Evolutionary conservation across 92 coral and sea anemone species (phyloP), one percentile per base, ranked within the genome.

Genomic region (Heteractis magnifica): DNA sequence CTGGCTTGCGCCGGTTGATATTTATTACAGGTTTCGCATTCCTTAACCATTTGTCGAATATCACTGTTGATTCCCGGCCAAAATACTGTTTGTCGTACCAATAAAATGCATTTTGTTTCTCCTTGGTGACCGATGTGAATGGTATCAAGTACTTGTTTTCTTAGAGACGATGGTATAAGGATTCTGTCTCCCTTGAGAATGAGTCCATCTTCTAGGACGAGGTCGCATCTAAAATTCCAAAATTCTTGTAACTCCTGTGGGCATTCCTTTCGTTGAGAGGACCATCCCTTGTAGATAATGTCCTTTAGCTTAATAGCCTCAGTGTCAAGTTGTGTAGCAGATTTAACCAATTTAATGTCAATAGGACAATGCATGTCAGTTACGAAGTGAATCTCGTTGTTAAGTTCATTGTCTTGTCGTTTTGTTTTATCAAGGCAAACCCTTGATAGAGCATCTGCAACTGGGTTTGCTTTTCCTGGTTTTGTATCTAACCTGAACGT

Each of bases 391-490:
- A 4, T 41, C 19, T 60, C 68, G 16, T 19, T 6, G 34, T 59
- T 21, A 49, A 26, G 48, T 56, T 52, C 10, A 16, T 1, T 49
- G 20, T 48, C 74, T 51, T 52, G 60, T 62, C 77, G 59, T 48
- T 51, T n/a, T 73, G 75, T 52, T 64, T 6, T 49, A 5, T 48
- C 58, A 52, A 70, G 41, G 44, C 84, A 89, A 6, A 86, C 58
- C 13, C 72, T 87, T 18, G 90, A 90, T 62, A 79, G 85, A 71
- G 89, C 90, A 34, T 89, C 91, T 11, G 93, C 91, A 48, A 90
- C 91, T 15, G 88, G 91, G 8, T 84, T 90, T 44, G 78, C n/a
- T 77, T 82, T 70, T 18, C 92, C 94, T 21, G 68, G 86, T 34
- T 81, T 81, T 85, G 90, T 89, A 91, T 56, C 55, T 85, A 41